Conservation (phyloP, 2,888 invertebrate genomes). For the Eristalis intricaria region DNA sequence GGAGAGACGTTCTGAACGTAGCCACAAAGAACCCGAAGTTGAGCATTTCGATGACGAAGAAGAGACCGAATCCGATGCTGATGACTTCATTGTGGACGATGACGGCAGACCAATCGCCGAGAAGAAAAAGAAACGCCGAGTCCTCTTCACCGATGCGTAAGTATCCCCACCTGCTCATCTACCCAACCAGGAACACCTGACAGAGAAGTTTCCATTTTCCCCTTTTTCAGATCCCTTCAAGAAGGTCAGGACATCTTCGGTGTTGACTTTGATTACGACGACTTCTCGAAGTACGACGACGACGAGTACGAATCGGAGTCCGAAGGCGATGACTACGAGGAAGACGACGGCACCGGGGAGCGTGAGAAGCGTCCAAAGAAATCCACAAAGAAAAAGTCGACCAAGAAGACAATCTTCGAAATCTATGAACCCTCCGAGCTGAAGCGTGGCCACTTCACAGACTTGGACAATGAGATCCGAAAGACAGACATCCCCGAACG, state of each 20-base stretch:
- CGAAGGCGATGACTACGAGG: conserved; percentile 89
- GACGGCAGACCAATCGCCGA: conserved; percentile 94
- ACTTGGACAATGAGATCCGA: conserved; percentile 94
- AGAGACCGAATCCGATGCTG: conserved; percentile 92
- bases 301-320: conserved; percentile 89
- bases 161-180: conserved; percentile 77
- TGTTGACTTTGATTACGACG: conserved; percentile 98
- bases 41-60: conserved; percentile 90
- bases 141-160: conserved; percentile 93
- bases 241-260: conserved; percentile 99
- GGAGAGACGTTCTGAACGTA: conserved; percentile 88
- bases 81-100: conserved; percentile 99
- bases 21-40: conserved; percentile 85
- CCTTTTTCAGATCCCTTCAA: conserved; percentile 88
- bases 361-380: conserved; percentile 88
- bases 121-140: conserved; percentile 89
- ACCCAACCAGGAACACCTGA: too few species aligned
- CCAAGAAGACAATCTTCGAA: conserved; percentile 94
- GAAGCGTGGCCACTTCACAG: conserved; percentile 97
- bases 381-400: conserved; percentile 87
- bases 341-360: conserved; percentile 87
- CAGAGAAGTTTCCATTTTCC: not conserved
- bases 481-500: conserved; percentile 95
- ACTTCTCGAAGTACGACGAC: conserved; percentile 93
- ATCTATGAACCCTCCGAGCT: conserved; percentile 98